Base-by-base conservation (phyloP, 1,140 invertebrate species). In the Drosophila rhopaloa region DNA sequence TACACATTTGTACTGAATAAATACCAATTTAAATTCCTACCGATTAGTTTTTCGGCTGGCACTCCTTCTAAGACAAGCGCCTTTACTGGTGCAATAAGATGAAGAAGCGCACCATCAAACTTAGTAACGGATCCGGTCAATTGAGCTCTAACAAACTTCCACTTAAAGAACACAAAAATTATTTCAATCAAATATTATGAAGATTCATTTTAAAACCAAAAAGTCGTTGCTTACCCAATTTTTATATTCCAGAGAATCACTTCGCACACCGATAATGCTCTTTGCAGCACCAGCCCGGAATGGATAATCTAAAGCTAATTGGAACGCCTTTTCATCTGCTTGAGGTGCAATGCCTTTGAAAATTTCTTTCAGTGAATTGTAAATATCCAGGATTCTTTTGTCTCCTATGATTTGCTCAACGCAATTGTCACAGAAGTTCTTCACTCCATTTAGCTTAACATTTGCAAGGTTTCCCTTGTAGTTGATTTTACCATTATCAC, bases 221-320 rank as follows among this genome's bases (percentile, higher is more conserved):
- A 9, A n/a, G 10, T 27, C 7, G 6, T n/a, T 6, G 44, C 73
- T 78, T 86, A 92, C 90, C 79, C 89, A 84, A 70, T 92, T 92
- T 7, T 71, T 76, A 51, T 91, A 91, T 35, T 84, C 77, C 5
- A 90, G 59, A 0, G 79, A 55, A 58, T 88, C 65, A 9, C 81
- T 80, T n/a, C 90, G 76, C 29, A 95, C 91, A 3, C 93, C 94
- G 70, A 96, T 82, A 10, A 95, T 94, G 27, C 93, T 93, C 75
- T 94, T 95, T 0, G 93, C 93, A 4, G 95, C 94, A 6, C 93
- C 93, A 5, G 94, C 90, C 88, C 95, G 93, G 93, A 94, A 95
- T 40, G 95, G 94, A 93, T 95, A 95, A 8, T 93, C 75, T 4
- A 94, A 81, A 4, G 94, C 94, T 73, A 94, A 92, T 16, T 93